Evolutionary conservation across 2,113 vertebrate genomes (phyloP).

Genomic region (Cyanoderma ruficeps): DNA sequence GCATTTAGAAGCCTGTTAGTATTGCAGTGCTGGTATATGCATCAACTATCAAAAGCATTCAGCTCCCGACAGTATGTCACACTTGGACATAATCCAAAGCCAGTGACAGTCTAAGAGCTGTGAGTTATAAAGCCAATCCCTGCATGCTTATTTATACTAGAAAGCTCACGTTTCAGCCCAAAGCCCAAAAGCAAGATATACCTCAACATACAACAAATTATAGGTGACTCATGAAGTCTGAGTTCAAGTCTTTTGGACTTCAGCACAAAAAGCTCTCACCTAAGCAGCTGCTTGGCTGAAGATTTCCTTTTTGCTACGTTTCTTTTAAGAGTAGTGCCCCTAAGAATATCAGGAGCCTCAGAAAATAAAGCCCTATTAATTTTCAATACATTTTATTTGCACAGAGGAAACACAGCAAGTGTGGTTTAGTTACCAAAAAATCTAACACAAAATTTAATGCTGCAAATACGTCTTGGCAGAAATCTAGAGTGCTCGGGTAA

Average conservation of each 20-base stretch:
- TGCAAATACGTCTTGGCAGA: background rate
- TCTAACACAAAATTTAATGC: background rate
- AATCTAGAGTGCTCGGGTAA: background rate
- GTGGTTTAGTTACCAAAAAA: background rate
- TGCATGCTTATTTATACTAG: background rate
- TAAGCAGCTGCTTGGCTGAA: background rate
- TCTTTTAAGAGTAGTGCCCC: background rate
- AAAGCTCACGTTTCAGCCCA: slow-evolving; percentile 42
- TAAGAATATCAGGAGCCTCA: background rate
- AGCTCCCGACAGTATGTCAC: background rate
- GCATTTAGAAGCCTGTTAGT: background rate
- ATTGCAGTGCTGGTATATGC: background rate
- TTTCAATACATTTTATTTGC: background rate
- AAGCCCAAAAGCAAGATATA: slow-evolving; percentile 14
- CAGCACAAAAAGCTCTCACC: background rate
- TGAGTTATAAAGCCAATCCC: background rate
- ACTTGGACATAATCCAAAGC: slow-evolving; percentile 27
- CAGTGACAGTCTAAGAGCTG: slow-evolving; percentile 15
- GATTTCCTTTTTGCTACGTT: background rate
- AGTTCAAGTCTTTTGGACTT: background rate
- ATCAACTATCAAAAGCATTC: background rate
- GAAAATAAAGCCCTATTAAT: background rate
- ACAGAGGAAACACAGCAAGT: background rate
- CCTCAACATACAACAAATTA: slow-evolving; percentile 6
- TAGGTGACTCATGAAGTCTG: background rate